A percentile compares a stretch with the other conserved stretches of the same genome.
These are phyloP conservation scores for Clangula hyemalis DNA, from an alignment of 2,797 vertebrate genomes.

Conservation along the genomic window DNA sequence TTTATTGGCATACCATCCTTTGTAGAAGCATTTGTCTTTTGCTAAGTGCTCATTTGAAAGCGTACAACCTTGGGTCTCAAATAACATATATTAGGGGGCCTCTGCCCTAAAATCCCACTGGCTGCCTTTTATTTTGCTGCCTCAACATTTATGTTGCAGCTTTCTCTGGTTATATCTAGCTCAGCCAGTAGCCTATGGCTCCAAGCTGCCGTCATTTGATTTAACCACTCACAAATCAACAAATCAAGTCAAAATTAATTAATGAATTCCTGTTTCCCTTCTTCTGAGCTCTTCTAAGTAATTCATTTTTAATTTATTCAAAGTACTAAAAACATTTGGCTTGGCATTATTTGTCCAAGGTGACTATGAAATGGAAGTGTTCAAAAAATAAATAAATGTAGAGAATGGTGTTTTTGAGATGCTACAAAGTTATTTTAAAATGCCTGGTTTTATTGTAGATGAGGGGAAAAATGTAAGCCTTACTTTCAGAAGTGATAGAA, in stretches of 20 bases:
- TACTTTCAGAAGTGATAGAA: neutral
- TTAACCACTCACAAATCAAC: conserved; percentile 58
- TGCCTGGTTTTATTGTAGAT: neutral
- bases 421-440: neutral
- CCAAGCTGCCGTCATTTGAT: conserved; percentile 57
- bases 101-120: neutral
- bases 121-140: conserved; percentile 39
- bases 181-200: conserved; percentile 51
- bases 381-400: neutral
- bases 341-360: conserved; percentile 50
- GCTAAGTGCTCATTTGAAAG: neutral
- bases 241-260: conserved; percentile 68
- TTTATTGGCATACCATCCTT: neutral
- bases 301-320: conserved; percentile 53
- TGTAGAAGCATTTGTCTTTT: neutral
- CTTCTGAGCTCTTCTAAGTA: conserved; percentile 41
- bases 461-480: neutral
- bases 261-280: conserved; percentile 41
- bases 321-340: conserved; percentile 28
- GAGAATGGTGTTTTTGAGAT: neutral
- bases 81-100: neutral
- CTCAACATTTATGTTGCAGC: neutral
- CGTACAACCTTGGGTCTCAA: neutral
- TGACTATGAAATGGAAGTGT: conserved; percentile 9
- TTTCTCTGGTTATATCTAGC: neutral